These are phyloP conservation scores for Pseudococcus jackbeardsleyi DNA, from an alignment of 2,888 invertebrate genomes.

Conservation along the genomic window DNA sequence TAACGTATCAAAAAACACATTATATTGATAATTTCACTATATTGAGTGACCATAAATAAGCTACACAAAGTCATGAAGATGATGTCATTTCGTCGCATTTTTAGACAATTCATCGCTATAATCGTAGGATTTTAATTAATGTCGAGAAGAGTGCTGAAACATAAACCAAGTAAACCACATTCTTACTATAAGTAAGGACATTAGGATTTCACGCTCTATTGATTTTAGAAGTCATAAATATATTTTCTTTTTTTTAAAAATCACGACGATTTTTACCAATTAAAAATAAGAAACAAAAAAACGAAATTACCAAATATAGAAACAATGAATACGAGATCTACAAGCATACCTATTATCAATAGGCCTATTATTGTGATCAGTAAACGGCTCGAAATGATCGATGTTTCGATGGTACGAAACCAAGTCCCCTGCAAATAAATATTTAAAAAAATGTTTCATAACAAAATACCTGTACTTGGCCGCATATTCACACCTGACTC, in stretches of 20 bases:
- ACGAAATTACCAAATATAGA: neutral
- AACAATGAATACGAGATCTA: neutral
- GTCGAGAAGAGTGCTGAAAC: neutral
- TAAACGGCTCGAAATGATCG: slow-evolving; percentile 4
- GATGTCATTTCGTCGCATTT: neutral
- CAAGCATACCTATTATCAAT: slow-evolving; percentile 8
- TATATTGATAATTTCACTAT: neutral
- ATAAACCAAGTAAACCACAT: slow-evolving; percentile 15
- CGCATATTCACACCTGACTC: slow-evolving; percentile 52
- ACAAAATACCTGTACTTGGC: slow-evolving; percentile 60
- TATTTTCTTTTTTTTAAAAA: neutral
- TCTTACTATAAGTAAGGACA: neutral
- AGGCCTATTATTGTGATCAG: slow-evolving; percentile 10
- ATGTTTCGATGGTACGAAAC: neutral
- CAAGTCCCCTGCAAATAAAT: slow-evolving; percentile 43
- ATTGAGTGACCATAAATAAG: neutral
- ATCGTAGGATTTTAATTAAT: neutral
- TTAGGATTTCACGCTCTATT: neutral
- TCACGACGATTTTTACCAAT: neutral
- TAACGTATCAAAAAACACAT: slow-evolving; percentile 4
- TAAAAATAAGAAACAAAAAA: neutral
- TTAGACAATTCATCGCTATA: neutral
- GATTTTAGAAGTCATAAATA: neutral
- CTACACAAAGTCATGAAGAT: neutral
- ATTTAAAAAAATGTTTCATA: slow-evolving; percentile 61